phyloP scores from a whole-genome alignment of 2,888 invertebrate genomes.

The Drosophila emarginata region DNA sequence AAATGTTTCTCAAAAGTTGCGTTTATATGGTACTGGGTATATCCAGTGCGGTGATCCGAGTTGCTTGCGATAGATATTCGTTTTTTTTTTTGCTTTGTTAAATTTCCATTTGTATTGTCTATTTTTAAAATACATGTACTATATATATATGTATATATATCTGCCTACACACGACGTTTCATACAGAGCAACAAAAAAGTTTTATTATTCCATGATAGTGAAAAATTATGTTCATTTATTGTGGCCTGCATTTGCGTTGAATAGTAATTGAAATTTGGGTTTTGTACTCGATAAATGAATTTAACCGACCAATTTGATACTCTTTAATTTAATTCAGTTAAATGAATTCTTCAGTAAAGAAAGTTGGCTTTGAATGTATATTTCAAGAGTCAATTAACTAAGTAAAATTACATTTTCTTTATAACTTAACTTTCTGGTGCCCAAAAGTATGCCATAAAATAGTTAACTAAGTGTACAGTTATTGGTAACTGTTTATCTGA shows the following conservation, averaged over 20 bases:
- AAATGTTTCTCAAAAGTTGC: too few species aligned
- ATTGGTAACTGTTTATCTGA: too few species aligned
- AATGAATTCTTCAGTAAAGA: too few species aligned
- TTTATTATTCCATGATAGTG: conserved; percentile 38
- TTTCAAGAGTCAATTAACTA: too few species aligned
- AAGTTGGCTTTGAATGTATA: background rate
- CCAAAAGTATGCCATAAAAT: background rate
- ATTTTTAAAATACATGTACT: conserved; percentile 16
- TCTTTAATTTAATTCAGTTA: background rate
- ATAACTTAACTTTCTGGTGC: background rate
- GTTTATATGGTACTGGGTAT: background rate
- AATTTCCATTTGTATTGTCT: conserved; percentile 19
- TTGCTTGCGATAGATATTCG: background rate
- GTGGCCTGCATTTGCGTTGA: conserved; percentile 12
- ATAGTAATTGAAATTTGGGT: background rate
- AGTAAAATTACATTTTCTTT: too few species aligned
- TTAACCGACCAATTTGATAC: background rate
- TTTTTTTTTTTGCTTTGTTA: conserved; percentile 3
- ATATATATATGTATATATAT: background rate
- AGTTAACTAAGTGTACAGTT: background rate
- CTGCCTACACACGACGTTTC: conserved; percentile 11
- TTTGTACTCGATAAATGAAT: background rate
- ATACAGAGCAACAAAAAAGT: conserved; percentile 16
- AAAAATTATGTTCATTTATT: conserved; percentile 43
- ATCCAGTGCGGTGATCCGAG: background rate